These are phyloP conservation scores for Clarias pachynema DNA, from an alignment of 2,797 vertebrate species.

Conservation along the genomic window DNA sequence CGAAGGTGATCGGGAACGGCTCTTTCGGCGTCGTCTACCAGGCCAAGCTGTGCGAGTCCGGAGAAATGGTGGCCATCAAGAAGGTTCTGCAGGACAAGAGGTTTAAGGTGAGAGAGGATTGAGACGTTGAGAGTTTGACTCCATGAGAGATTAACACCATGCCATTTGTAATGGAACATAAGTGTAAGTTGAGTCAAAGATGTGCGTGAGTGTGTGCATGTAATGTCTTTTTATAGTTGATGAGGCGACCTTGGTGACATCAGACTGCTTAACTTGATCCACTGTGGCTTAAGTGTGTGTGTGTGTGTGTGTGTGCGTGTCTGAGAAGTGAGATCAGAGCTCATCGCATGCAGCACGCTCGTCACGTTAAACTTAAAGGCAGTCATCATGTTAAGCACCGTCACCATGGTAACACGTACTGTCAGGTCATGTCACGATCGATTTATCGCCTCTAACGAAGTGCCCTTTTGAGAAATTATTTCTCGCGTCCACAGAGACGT, in stretches of 20 bases:
- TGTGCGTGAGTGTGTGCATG: not conserved
- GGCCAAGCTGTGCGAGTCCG: slow-evolving; percentile 97
- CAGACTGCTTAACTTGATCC: slow-evolving; percentile 1
- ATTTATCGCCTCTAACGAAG: slow-evolving; percentile 22
- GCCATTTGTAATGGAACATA: not conserved
- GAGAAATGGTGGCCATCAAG: slow-evolving; percentile 98
- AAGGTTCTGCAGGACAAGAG: slow-evolving; percentile 99
- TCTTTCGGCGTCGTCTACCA: slow-evolving; percentile 99
- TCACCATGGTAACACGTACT: not conserved
- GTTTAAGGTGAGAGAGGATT: slow-evolving; percentile 87
- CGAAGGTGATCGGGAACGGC: slow-evolving; percentile 98
- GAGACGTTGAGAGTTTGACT: not conserved
- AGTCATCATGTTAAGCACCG: not conserved
- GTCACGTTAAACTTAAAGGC: slow-evolving; percentile 15
- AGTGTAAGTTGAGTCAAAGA: not conserved
- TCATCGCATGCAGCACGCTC: not conserved
- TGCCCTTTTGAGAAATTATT: not conserved
- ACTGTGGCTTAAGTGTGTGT: not conserved
- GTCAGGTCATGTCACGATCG: not conserved
- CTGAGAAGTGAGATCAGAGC: not conserved
- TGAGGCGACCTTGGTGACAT: not conserved
- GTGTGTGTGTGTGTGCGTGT: not conserved
- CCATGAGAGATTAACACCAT: not conserved
- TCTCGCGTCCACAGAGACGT: not conserved
- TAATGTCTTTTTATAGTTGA: slow-evolving; percentile 1